Percentiles rank a stretch among this genome's conserved stretches.
phyloP scores from a whole-genome alignment of 2,113 vertebrate genomes.

The Lichenostomus cassidix region DNA sequence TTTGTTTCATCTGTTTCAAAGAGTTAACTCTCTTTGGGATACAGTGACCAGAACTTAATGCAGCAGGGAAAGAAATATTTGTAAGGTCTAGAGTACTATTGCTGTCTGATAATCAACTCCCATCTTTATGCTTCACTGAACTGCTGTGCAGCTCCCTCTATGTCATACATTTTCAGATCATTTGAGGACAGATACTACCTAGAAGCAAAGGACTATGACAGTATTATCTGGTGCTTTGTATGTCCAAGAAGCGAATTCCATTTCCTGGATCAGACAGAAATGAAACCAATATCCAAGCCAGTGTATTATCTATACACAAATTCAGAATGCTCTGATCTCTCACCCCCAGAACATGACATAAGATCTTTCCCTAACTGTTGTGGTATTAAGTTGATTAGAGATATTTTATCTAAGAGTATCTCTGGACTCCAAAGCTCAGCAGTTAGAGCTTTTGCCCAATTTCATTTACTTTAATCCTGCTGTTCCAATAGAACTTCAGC shows the following conservation, averaged over 20 bases:
- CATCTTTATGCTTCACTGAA: background rate
- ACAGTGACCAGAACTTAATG: background rate
- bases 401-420: slow-evolving; percentile 27
- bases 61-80: background rate
- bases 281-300: slow-evolving; percentile 6
- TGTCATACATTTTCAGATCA: slow-evolving; percentile 33
- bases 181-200: slow-evolving; percentile 5
- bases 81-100: background rate
- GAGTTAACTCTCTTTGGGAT: background rate
- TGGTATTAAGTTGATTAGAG: slow-evolving; percentile 27
- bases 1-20: background rate
- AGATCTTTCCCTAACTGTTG: background rate
- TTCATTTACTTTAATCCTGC: slow-evolving; percentile 32
- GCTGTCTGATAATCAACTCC: background rate
- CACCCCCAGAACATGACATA: background rate
- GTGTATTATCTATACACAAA: slow-evolving; percentile 21
- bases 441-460: background rate
- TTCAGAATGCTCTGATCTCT: slow-evolving; percentile 28
- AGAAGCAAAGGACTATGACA: background rate
- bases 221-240: slow-evolving; percentile 21
- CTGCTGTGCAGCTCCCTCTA: background rate
- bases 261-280: slow-evolving; percentile 49
- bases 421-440: slow-evolving; percentile 18
- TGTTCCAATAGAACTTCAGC: background rate
- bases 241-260: background rate